These are phyloP conservation scores for Saccostrea cuccullata DNA, from an alignment of 1,140 invertebrate species.

Conservation along the genomic window DNA sequence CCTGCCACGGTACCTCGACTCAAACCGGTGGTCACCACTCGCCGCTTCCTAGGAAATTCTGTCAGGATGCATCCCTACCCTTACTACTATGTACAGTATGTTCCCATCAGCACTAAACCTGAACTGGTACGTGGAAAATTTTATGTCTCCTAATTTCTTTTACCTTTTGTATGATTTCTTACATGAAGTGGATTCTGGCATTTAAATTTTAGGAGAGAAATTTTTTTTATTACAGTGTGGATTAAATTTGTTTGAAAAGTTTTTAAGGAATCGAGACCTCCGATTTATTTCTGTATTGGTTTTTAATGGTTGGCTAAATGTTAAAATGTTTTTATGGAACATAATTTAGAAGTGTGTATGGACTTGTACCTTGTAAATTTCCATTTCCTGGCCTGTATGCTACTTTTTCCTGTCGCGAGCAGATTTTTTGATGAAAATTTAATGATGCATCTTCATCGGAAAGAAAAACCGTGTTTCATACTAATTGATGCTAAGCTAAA, in stretches of 20 bases:
- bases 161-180: neutral
- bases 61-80: slow-evolving; percentile 71
- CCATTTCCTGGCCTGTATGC: neutral
- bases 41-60: slow-evolving; percentile 54
- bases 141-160: slow-evolving; percentile 33
- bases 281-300: neutral
- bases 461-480: neutral
- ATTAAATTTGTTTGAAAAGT: slow-evolving; percentile 16
- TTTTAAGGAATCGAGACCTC: neutral
- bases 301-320: slow-evolving; percentile 30
- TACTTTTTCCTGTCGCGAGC: neutral
- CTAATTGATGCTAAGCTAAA: neutral
- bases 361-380: slow-evolving; percentile 23
- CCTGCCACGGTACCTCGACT: slow-evolving; percentile 59
- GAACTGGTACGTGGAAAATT: slow-evolving; percentile 61
- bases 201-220: slow-evolving; percentile 14
- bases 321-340: neutral
- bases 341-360: slow-evolving; percentile 6
- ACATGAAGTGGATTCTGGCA: slow-evolving; percentile 23
- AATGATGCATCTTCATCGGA: neutral
- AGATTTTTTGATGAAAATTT: neutral
- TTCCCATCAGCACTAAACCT: slow-evolving; percentile 68
- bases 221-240: slow-evolving; percentile 3
- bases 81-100: slow-evolving; percentile 73
- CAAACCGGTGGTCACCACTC: slow-evolving; percentile 50